Evolutionary conservation across 1,140 invertebrate species (phyloP), one percentile per base, ranked within the genome.

Genomic region (Trinorchestia longiramus): DNA sequence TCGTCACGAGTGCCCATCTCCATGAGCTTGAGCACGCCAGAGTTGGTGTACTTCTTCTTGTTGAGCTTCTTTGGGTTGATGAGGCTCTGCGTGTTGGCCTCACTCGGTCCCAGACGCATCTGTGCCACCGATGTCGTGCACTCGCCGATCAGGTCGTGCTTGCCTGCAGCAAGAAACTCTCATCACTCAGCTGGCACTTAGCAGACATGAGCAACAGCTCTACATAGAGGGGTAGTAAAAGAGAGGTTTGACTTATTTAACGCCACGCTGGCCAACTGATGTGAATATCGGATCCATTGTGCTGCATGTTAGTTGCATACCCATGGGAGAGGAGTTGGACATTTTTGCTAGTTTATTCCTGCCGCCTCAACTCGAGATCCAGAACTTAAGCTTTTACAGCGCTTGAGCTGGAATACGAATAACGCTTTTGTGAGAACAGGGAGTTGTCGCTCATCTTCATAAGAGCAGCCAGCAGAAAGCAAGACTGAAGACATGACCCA

Each of bases 31-130:
- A 97, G 97, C 23, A 97, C 97, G 88, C 97, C 97, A 47, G 97
- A 97, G 97, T 97, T 97, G 95, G 97, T 97, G 96, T 98, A 98
- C 87, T 96, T 97, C 95, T 97, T 97, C 96, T 98, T 97, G 3
- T 97, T 97, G 96, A 97, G 97, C 96, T 97, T 98, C 96, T 97
- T 97, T 43, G 97, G 97, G 97, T 97, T 97, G 62, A 98, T 97
- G 0, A 97, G 97, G 96, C 97, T 96, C 97, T 97, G 97, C 28
- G 95, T 97, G 96, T 97, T 97, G 47, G 95, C 94, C 41, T 95
- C 96, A 62, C 97, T 96, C 95, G 97, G 96, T 95, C 97, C 97
- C 95, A 97, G 97, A 96, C 95, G 96, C 41, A 96, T 96, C 95
- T 95, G 97, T 45, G 96, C 96, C 40, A 97, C 96, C 95, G 97